Conservation (phyloP, 2,797 vertebrate genomes). For the Myotis myotis region DNA sequence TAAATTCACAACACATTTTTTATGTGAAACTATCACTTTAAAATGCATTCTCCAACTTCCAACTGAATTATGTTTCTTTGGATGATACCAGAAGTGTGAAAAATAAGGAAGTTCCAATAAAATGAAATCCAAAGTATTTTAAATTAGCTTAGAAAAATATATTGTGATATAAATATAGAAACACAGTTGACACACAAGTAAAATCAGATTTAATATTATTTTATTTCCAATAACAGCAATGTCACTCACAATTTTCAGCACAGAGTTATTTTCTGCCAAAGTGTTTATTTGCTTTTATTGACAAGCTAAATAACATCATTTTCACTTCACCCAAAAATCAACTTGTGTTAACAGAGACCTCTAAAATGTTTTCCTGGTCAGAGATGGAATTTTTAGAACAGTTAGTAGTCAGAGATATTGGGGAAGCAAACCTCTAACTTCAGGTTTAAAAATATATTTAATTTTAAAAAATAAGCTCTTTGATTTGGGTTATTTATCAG, state of each 20-base stretch:
- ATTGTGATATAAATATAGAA: conserved; percentile 59
- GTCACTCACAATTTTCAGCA: conserved; percentile 60
- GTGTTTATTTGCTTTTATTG: conserved; percentile 49
- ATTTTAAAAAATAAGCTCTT: background rate
- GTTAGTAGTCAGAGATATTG: background rate
- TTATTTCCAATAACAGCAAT: conserved; percentile 65
- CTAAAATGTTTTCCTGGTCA: background rate
- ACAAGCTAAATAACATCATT: conserved; percentile 51
- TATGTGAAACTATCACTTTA: background rate
- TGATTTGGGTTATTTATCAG: background rate
- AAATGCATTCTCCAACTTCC: background rate
- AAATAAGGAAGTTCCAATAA: conserved; percentile 32
- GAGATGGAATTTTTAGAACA: background rate
- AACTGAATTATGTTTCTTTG: background rate
- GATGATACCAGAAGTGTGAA: background rate
- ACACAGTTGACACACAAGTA: conserved; percentile 43
- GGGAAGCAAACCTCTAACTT: background rate
- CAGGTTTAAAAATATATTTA: background rate
- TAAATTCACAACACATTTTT: background rate
- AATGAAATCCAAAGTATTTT: conserved; percentile 51
- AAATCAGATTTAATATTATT: conserved; percentile 67
- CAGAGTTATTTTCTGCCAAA: conserved; percentile 29
- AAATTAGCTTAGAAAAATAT: conserved; percentile 17
- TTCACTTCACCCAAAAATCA: background rate
- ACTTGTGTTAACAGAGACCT: conserved; percentile 8